Base-by-base conservation (phyloP, 1,140 invertebrate genomes). In the Halictus rubicundus region DNA sequence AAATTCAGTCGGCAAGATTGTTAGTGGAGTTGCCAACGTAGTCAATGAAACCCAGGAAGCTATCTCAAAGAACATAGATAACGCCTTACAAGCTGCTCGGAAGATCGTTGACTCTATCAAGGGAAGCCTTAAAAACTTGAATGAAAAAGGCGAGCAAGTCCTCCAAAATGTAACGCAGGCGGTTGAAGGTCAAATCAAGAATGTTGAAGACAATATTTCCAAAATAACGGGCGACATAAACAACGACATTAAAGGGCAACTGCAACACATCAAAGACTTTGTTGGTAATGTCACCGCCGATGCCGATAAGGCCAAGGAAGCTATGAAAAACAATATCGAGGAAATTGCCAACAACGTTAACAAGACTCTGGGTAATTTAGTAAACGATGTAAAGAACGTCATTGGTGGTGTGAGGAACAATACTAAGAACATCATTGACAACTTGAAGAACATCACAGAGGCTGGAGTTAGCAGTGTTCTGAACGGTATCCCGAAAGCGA, bases 241-340 rank as follows among this genome's bases (percentile, higher is more conserved):
- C 7, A 37, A 61, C 1, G 42, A 59, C 23, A 16, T 23, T 4
- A 6, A 79, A 37, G 3, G 25, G 12, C 27, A 59, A 37, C 32
- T 68, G 25, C 2, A 68, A 5, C 0, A 14, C 1, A 0, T 78
- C 2, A 5, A 42, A 5, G 0, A 23, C 1, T 19, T 39, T 2
- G 0, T 57, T 5, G 8, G n/a, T 10, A 9, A 64, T 1, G 0
- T 71, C 3, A 16, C 12, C 0, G 0, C 3, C 6, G 27, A 16
- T 0, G 0, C 6, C 0, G 10, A 19, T 0, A 1, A 54, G 0
- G 6, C 1, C 0, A 65, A 32, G 3, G 7, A 46, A 0, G 19
- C 2, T 2, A 21, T 73, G 19, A 14, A 9, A 8, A 0, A 73
- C 0, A 10, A 25, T 10, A 21, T 73, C 5, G 10, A 49, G 0